Base-by-base conservation (phyloP, 2,113 vertebrate genomes). In the Poecilia latipinna region DNA sequence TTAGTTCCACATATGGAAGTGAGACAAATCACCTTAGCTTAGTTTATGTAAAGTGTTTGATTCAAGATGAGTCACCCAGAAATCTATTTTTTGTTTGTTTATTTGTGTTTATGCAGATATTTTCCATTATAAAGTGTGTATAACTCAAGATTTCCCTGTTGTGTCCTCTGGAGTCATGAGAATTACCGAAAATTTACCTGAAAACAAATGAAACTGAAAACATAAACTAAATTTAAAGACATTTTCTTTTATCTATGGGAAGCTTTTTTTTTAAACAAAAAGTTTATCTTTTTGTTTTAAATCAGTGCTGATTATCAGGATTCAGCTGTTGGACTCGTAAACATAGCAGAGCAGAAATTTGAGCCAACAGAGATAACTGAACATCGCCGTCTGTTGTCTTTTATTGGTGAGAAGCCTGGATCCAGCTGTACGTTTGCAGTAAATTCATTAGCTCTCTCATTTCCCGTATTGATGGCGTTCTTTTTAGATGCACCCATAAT, bases 151-250 rank as follows among this genome's bases (percentile, higher is more conserved):
- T 39, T 62, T 19, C 26, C 12, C 42, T 37, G 61, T 42, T 67
- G 1, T 37, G 13, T 48, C 29, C 48, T 68, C 39, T 33, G 61
- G 68, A 72, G 70, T 39, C 39, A 0, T 32, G 32, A 63, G n/a
- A 24, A 33, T 69, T 44, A 77, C 86, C 75, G 82, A 61, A 77
- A 82, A 72, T 75, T 62, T 74, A 67, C 82, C 79, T 33, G 74
- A 42, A 82, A 82, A 54, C 10, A 29, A 62, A 62, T 63, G 48
- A 60, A 65, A 12, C 24, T 44, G 22, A 33, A 48, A 65, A 72
- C 24, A n/a, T n/a, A 48, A 68, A 42, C 12, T 42, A 4, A 42
- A 42, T 42, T 42, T 4, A 2, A 4, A 42, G 11, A 13, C 12
- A 42, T 42, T 3, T 42, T 26, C 4, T 42, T 8, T 26, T 7